These are phyloP conservation scores for Gouania willdenowi DNA, from an alignment of 2,797 vertebrate species.

Conservation along the genomic window DNA sequence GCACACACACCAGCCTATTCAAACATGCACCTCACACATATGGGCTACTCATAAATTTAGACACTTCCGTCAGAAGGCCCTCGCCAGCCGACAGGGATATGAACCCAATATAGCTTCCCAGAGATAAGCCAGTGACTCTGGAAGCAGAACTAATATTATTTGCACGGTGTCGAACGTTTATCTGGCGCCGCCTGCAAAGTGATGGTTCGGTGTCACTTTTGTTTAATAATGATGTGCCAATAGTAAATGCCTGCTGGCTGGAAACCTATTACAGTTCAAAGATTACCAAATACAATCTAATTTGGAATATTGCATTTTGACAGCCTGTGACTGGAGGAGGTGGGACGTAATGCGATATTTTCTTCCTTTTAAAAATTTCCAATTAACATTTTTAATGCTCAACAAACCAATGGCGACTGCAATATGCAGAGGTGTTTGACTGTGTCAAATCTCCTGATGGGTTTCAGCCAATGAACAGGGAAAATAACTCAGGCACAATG, in stretches of 20 bases:
- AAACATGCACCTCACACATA: constrained; percentile 69
- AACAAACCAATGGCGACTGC: constrained; percentile 71
- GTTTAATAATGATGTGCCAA: constrained; percentile 85
- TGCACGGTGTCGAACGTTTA: constrained; percentile 80
- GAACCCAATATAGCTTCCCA: constrained; percentile 80
- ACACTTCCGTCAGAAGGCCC: constrained; percentile 80
- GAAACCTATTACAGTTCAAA: constrained; percentile 83
- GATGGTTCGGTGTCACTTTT: constrained; percentile 84
- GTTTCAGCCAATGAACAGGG: constrained; percentile 33
- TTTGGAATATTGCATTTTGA: constrained; percentile 84
- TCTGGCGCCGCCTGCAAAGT: constrained; percentile 79
- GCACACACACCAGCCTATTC: constrained; percentile 59
- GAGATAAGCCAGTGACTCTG: constrained; percentile 80
- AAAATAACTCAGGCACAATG: constrained; percentile 38
- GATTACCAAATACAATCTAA: constrained; percentile 86
- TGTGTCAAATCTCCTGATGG: constrained; percentile 58
- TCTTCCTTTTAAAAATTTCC: constrained; percentile 71
- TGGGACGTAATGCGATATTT: constrained; percentile 73
- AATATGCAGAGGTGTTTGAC: constrained; percentile 66
- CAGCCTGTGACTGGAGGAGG: constrained; percentile 77
- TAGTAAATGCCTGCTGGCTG: constrained; percentile 80
- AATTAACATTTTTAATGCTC: constrained; percentile 81
- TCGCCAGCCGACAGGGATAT: constrained; percentile 76
- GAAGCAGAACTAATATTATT: constrained; percentile 85
- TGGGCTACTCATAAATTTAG: constrained; percentile 81